These are phyloP conservation scores for Syrrhaptes paradoxus DNA, from an alignment of 2,113 vertebrate species.

Conservation along the genomic window DNA sequence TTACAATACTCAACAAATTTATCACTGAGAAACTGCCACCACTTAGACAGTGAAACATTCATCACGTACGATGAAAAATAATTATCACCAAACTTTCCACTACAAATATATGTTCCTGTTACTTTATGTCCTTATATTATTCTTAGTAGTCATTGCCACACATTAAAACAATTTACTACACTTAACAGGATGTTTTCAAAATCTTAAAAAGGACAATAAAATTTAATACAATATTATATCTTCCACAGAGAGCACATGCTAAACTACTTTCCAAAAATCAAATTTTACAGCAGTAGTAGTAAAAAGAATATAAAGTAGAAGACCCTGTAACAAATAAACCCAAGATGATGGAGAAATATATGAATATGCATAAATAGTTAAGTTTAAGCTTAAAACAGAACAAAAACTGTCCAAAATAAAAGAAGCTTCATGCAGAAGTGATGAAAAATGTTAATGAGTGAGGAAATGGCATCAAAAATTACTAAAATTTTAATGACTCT, in stretches of 20 bases:
- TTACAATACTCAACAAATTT: neutral
- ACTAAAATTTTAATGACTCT: neutral
- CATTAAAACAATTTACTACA: slow-evolving; percentile 12
- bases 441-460: neutral
- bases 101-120: neutral
- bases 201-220: neutral
- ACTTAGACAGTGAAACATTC: neutral
- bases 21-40: neutral
- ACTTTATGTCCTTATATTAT: neutral
- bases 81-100: neutral
- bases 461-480: neutral
- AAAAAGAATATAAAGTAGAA: neutral
- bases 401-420: neutral
- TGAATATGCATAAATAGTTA: neutral
- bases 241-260: neutral
- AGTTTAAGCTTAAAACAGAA: neutral
- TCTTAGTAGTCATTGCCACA: neutral
- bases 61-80: neutral
- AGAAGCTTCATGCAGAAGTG: neutral
- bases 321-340: neutral
- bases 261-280: slow-evolving; percentile 1
- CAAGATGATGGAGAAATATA: neutral
- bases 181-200: neutral
- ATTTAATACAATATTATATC: neutral
- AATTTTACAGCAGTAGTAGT: neutral